Evolutionary conservation across 2,113 vertebrate genomes (phyloP).

Genomic region (Nycticorax nycticorax): DNA sequence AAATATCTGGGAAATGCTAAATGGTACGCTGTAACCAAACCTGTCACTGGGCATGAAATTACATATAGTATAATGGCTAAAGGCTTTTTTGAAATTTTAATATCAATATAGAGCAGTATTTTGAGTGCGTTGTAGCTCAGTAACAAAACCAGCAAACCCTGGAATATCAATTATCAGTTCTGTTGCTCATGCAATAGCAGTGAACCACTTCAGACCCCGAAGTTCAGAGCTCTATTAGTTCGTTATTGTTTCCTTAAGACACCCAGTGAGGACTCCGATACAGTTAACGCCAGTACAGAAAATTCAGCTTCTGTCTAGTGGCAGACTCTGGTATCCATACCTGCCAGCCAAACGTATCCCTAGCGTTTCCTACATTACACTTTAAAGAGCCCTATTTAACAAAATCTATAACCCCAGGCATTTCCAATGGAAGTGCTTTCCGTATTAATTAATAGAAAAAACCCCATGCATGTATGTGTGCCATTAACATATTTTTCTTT

Average conservation of each 20-base stretch:
- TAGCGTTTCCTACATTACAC: not conserved
- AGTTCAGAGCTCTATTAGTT: not conserved
- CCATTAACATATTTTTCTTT: not conserved
- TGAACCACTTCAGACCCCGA: not conserved
- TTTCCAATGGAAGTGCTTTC: not conserved
- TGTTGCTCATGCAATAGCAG: not conserved
- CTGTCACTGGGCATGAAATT: not conserved
- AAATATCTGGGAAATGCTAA: not conserved
- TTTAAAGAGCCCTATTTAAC: not conserved
- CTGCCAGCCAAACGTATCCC: not conserved
- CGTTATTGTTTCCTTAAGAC: not conserved
- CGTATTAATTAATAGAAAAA: not conserved
- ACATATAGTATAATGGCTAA: not conserved
- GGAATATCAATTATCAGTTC: not conserved
- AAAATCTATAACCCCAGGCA: not conserved
- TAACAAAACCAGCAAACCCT: not conserved
- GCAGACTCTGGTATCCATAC: not conserved
- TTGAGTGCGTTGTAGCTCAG: not conserved
- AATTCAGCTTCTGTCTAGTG: not conserved
- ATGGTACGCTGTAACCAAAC: not conserved
- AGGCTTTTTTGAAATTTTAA: not conserved
- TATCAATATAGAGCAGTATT: not conserved
- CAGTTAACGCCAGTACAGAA: not conserved
- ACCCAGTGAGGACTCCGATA: not conserved
- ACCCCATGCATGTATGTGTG: accelerated